Evolutionary conservation across 2,113 vertebrate genomes (phyloP).

Genomic region (Gobiocypris rarus): DNA sequence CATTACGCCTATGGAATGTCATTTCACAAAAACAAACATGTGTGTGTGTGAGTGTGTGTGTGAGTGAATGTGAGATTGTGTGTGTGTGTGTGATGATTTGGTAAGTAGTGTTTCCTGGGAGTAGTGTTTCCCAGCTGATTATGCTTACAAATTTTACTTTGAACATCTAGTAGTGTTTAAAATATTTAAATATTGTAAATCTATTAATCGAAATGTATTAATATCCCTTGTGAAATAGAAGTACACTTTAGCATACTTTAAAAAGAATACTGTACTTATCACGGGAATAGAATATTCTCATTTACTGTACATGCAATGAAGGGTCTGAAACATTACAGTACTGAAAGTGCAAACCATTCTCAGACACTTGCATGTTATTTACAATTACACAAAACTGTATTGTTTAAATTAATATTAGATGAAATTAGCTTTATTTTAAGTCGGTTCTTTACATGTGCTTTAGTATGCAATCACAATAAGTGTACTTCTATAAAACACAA

Average conservation of each 20-base stretch:
- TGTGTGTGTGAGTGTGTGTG: too few species aligned
- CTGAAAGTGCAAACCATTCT: too few species aligned
- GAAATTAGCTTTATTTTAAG: neutral
- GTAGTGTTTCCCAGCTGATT: neutral
- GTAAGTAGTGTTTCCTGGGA: too few species aligned
- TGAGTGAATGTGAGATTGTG: too few species aligned
- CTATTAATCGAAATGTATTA: too few species aligned
- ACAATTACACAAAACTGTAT: neutral
- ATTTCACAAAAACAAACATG: too few species aligned
- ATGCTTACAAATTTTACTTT: neutral
- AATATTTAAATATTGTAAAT: too few species aligned
- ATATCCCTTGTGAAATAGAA: neutral
- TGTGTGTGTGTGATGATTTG: too few species aligned
- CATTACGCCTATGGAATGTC: too few species aligned
- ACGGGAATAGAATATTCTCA: neutral
- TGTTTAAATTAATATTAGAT: neutral
- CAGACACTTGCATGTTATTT: neutral
- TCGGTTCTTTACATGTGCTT: too few species aligned
- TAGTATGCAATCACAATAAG: neutral
- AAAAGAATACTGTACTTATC: neutral
- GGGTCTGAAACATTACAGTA: too few species aligned
- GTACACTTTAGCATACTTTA: neutral
- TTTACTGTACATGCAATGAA: too few species aligned
- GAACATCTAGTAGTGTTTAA: neutral
- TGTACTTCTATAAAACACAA: neutral